phyloP scores from a whole-genome alignment of 2,888 invertebrate genomes.

The Lomographa bimaculata region DNA sequence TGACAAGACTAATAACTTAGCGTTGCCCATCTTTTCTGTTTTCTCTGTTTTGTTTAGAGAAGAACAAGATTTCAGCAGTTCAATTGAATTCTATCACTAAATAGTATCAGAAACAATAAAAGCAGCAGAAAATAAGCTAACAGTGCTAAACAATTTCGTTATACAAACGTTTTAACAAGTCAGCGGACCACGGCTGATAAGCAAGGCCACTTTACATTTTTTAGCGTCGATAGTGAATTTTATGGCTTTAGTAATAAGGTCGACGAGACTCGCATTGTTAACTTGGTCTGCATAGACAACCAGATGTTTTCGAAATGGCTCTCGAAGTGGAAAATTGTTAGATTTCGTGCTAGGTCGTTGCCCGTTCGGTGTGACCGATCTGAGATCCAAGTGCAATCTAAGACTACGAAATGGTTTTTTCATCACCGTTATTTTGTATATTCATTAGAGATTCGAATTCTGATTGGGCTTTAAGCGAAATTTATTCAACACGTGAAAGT shows the following conservation, averaged over 20 bases:
- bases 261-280: constrained; percentile 28
- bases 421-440: constrained; percentile 34
- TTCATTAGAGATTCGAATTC: constrained; percentile 20
- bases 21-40: constrained; percentile 7
- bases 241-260: constrained; percentile 39
- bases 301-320: constrained; percentile 71
- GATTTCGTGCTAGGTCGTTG: constrained; percentile 69
- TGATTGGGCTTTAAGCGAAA: constrained; percentile 20
- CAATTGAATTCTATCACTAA: constrained; percentile 16
- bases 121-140: constrained; percentile 46
- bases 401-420: constrained; percentile 31
- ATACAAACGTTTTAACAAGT: constrained; percentile 57
- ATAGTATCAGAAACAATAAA: constrained; percentile 31
- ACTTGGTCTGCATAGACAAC: constrained; percentile 34
- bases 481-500: constrained; percentile 29
- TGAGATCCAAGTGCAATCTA: constrained; percentile 48
- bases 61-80: constrained; percentile 18
- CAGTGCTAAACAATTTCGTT: constrained; percentile 55
- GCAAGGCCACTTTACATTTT: constrained; percentile 22
- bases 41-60: constrained; percentile 11
- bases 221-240: constrained; percentile 37
- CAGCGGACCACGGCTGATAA: constrained; percentile 46
- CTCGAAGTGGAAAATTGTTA: constrained; percentile 71
- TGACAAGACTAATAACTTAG: constrained; percentile 14
- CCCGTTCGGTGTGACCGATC: constrained; percentile 67